Evolutionary conservation across 2,113 vertebrate genomes (phyloP).

Genomic region (Myanophis thanlyinensis): DNA sequence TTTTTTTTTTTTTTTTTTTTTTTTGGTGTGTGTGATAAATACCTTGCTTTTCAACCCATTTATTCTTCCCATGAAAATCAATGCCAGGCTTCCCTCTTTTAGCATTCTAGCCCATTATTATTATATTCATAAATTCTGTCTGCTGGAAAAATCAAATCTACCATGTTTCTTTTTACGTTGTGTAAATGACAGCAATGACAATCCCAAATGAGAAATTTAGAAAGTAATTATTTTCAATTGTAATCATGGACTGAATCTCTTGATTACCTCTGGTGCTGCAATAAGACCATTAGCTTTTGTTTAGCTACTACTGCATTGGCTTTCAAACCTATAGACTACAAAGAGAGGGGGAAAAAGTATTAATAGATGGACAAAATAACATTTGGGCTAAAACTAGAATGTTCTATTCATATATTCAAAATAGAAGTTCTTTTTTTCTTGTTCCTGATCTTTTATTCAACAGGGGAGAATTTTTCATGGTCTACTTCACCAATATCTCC

Average conservation of each 20-base stretch:
- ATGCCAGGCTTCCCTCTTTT: background rate
- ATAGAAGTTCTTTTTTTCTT: slow-evolving; percentile 17
- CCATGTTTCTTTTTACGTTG: background rate
- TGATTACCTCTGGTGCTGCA: slow-evolving; percentile 71
- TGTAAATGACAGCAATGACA: slow-evolving; percentile 5
- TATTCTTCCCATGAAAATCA: background rate
- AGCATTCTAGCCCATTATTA: background rate
- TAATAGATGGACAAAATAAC: slow-evolving; percentile 3
- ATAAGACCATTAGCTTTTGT: slow-evolving; percentile 67
- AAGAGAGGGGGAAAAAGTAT: slow-evolving; percentile 30
- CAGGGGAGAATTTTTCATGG: background rate
- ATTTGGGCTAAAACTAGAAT: slow-evolving; percentile 19
- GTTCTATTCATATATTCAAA: slow-evolving; percentile 26
- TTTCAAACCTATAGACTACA: slow-evolving; percentile 62
- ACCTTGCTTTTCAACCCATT: background rate
- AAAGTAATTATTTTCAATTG: background rate
- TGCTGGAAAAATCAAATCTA: background rate
- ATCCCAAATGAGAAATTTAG: background rate
- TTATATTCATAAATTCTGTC: background rate
- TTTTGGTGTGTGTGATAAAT: background rate
- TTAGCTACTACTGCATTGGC: slow-evolving; percentile 58
- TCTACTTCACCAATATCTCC: background rate
- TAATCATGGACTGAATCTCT: background rate
- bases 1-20: background rate
- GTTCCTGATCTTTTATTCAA: slow-evolving; percentile 1